Percentiles rank a stretch among this genome's conserved stretches.
phyloP scores from a whole-genome alignment of 2,797 vertebrate species.

The Morus bassanus region DNA sequence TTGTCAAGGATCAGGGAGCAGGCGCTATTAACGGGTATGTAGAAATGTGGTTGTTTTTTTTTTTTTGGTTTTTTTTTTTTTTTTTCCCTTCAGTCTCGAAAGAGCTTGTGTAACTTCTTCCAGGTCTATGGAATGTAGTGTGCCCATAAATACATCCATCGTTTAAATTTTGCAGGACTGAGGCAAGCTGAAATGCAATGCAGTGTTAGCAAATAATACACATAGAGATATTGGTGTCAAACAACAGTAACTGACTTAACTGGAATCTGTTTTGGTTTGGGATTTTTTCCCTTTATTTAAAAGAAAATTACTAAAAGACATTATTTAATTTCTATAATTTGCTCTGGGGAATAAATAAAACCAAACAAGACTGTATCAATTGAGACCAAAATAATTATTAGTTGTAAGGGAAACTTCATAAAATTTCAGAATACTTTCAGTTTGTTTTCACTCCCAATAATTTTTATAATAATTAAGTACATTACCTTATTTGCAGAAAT shows the following conservation, averaged over 20 bases:
- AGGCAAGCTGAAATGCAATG: not conserved
- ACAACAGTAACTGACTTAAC: not conserved
- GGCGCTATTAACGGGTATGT: not conserved
- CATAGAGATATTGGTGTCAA: not conserved
- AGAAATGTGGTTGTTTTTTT: not conserved
- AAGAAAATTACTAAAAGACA: no score
- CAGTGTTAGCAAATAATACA: not conserved
- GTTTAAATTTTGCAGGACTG: not conserved
- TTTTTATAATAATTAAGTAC: not conserved
- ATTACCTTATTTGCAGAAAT: not conserved
- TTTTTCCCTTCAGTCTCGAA: not conserved
- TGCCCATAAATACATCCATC: not conserved
- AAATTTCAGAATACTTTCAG: not conserved
- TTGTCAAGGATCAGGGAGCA: not conserved
- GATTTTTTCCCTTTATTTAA: not conserved
- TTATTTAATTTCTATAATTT: not conserved
- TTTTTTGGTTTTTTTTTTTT: not conserved
- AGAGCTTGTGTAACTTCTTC: not conserved
- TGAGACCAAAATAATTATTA: not conserved
- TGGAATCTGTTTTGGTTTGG: not conserved
- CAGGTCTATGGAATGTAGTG: not conserved
- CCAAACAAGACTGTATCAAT: accelerated
- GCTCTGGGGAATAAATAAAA: not conserved
- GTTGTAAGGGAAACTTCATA: not conserved
- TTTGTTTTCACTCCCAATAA: not conserved